Evolutionary conservation across 2,888 invertebrate genomes (phyloP), one percentile per base, ranked within the genome.

Genomic region (Apamea monoglypha): DNA sequence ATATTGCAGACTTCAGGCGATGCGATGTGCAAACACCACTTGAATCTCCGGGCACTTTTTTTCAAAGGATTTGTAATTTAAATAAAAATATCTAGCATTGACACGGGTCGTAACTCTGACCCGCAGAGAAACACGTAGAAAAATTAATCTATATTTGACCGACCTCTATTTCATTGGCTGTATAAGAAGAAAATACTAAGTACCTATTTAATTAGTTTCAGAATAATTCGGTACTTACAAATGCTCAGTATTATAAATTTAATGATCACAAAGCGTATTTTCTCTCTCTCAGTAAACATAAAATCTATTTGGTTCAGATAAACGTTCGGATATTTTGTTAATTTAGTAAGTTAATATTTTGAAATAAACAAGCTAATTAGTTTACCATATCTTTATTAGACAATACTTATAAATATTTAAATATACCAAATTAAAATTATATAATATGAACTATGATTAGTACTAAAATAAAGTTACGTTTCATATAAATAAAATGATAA

Each of bases 251-350:
- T 53, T 67, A 50, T 44, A 14, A 82, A 67, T 63, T 63, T 70
- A 63, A 84, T 87, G 10, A 66, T 74, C 16, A 2, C 36, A n/a
- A 67, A 44, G 14, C 61, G 16, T 69, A 56, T 68, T 59, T 59
- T 66, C 66, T 18, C 36, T 12, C 64, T 59, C 36, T 56, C 64
- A 8, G 36, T 67, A 61, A 66, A 68, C 64, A 77, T 72, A 56
- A 67, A 87, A 86, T 86, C 86, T 85, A 86, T 66, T 75, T 29
- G 86, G 86, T 59, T 75, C 61, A 66, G 85, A 66, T 36, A 6
- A 0, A 36, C 68, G 74, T 85, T 75, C 75, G 74, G 67, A 83
- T 68, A 77, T 47, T 68, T 25, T 59, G 50, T n/a, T 40, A 1
- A 44, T 56, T 18, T 21, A 10, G 10, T 16, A 64, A 29, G 12